Conservation (phyloP, 2,888 invertebrate genomes). For the Hedya salicella region DNA sequence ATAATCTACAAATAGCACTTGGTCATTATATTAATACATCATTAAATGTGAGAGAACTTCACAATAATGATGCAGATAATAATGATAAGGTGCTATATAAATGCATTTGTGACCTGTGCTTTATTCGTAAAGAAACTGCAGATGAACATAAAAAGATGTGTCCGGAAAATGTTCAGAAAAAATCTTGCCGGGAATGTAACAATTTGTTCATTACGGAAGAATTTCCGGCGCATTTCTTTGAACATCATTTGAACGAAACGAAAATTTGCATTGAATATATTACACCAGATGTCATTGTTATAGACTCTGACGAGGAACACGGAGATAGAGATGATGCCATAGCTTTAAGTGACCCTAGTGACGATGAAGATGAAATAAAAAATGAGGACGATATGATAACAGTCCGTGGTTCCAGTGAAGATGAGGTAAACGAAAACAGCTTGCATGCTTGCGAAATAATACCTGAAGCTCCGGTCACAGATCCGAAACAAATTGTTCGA, state of each 20-base stretch:
- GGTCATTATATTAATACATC: not conserved
- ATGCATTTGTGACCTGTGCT: slow-evolving; percentile 32
- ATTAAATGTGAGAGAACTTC: not conserved
- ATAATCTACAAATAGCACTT: not conserved
- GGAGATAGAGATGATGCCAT: not conserved
- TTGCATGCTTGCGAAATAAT: not conserved
- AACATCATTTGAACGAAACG: slow-evolving; percentile 4
- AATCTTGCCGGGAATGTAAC: slow-evolving; percentile 19
- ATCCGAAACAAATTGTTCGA: too few relatives aligned
- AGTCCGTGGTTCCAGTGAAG: not conserved
- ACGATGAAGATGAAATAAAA: not conserved
- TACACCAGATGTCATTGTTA: slow-evolving; percentile 8
- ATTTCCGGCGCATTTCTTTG: slow-evolving; percentile 15
- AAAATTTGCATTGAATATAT: not conserved
- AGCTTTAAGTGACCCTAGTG: too few relatives aligned
- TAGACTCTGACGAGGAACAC: slow-evolving; percentile 24
- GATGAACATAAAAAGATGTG: slow-evolving; percentile 15
- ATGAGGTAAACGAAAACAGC: not conserved
- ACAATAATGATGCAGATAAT: not conserved
- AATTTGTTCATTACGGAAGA: slow-evolving; percentile 12
- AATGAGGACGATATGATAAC: too few relatives aligned
- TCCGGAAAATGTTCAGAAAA: slow-evolving; percentile 2
- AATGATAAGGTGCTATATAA: slow-evolving; percentile 26
- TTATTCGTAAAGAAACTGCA: slow-evolving; percentile 15
- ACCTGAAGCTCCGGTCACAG: too few relatives aligned